A percentile compares a stretch with the other conserved stretches of the same genome.
Evolutionary conservation across 2,888 invertebrate genomes (phyloP).

Genomic region (Esperia sulphurella): DNA sequence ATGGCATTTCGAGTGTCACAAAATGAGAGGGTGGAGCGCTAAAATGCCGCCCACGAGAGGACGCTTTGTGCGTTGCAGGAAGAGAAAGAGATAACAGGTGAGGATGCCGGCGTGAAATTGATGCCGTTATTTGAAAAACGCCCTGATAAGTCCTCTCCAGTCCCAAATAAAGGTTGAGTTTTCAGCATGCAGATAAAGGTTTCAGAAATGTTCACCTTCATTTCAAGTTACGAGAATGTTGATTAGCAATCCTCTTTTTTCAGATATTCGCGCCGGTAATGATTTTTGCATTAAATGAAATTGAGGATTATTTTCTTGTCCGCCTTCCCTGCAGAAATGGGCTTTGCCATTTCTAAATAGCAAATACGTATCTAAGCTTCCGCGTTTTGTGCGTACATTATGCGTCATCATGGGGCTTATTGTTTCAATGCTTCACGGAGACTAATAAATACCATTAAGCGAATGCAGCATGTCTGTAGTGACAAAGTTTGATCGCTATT

Average conservation of each 20-base stretch:
- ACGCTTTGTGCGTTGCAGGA: slow-evolving; percentile 49
- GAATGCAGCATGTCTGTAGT: not conserved
- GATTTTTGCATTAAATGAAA: slow-evolving; percentile 16
- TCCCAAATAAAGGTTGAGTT: slow-evolving; percentile 54
- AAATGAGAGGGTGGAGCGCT: slow-evolving; percentile 43
- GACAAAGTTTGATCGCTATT: slow-evolving; percentile 5
- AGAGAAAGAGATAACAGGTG: slow-evolving; percentile 60
- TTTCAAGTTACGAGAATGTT: slow-evolving; percentile 52
- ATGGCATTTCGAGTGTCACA: slow-evolving; percentile 51
- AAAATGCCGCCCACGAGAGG: slow-evolving; percentile 39
- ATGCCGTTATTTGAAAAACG: slow-evolving; percentile 63
- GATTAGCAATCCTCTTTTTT: slow-evolving; percentile 43
- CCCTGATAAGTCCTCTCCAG: slow-evolving; percentile 61
- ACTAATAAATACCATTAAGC: slow-evolving; percentile 1
- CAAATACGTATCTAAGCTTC: too few relatives aligned
- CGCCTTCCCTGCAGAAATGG: too few relatives aligned
- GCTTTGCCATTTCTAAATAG: too few relatives aligned
- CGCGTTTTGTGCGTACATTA: slow-evolving; percentile 9
- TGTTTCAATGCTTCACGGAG: slow-evolving; percentile 1
- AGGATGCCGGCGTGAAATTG: slow-evolving; percentile 53
- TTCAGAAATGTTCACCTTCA: slow-evolving; percentile 56
- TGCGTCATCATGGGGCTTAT: slow-evolving; percentile 14
- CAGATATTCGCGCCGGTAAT: slow-evolving; percentile 30
- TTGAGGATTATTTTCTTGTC: too few relatives aligned
- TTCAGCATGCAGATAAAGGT: slow-evolving; percentile 47